These are phyloP conservation scores for Sorex fumeus DNA, from an alignment of 2,113 vertebrate genomes.

Conservation along the genomic window DNA sequence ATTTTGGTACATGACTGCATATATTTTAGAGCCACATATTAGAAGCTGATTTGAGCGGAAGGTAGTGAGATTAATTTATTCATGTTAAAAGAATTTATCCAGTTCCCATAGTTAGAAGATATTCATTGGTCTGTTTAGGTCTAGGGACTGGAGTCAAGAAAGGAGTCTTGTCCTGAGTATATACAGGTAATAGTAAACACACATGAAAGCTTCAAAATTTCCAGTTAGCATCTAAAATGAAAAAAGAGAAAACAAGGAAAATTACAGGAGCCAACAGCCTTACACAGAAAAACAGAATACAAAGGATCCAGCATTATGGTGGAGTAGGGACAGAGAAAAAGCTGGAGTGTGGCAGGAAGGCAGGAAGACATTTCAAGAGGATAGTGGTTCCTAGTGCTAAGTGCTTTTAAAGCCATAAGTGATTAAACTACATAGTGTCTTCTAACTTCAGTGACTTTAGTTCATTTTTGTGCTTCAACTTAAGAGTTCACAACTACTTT, in stretches of 20 bases:
- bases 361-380: slow-evolving; percentile 34
- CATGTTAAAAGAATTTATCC: too few species aligned
- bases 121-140: neutral
- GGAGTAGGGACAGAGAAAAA: neutral
- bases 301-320: neutral
- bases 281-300: slow-evolving; percentile 3
- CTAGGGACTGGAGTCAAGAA: neutral
- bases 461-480: slow-evolving; percentile 45
- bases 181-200: neutral
- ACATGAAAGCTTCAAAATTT: neutral
- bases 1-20: neutral
- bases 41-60: slow-evolving; percentile 21
- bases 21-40: slow-evolving; percentile 15
- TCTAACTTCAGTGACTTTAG: neutral
- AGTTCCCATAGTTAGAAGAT: too few species aligned
- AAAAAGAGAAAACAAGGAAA: neutral
- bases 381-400: slow-evolving; percentile 10
- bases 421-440: neutral
- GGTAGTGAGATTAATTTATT: neutral
- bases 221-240: neutral
- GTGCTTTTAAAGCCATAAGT: slow-evolving; percentile 2
- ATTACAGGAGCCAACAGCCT: slow-evolving; percentile 8
- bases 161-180: slow-evolving; percentile 48
- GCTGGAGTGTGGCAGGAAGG: neutral
- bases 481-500: slow-evolving; percentile 56